A percentile compares a stretch with the other conserved stretches of the same genome.
These are phyloP conservation scores for Stegastes partitus DNA, from an alignment of 2,113 vertebrate species.

Conservation along the genomic window DNA sequence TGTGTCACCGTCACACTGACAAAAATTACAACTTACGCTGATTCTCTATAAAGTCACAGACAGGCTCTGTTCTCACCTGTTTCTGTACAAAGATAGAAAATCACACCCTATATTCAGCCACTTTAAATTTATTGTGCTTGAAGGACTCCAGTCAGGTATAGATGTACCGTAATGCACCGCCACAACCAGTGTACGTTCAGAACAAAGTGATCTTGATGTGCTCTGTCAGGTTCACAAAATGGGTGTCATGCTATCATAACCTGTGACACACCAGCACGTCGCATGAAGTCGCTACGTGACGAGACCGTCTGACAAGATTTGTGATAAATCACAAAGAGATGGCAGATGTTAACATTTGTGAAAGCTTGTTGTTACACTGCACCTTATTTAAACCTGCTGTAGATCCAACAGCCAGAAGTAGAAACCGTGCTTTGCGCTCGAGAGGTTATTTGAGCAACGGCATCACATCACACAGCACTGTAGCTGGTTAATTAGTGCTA, in stretches of 20 bases:
- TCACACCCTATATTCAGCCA: conserved; percentile 30
- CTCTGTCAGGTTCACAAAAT: conserved; percentile 55
- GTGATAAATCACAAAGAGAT: conserved; percentile 30
- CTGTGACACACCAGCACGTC: conserved; percentile 20
- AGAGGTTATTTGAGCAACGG: conserved; percentile 31
- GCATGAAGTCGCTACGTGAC: conserved; percentile 14
- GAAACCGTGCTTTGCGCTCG: conserved; percentile 20
- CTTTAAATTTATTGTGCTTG: conserved; percentile 67
- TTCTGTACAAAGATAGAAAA: conserved; percentile 34
- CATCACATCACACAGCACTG: conserved; percentile 29
- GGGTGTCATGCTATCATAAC: conserved; percentile 45
- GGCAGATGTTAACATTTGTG: conserved; percentile 6
- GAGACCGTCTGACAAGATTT: conserved; percentile 32
- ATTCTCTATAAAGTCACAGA: conserved; percentile 10
- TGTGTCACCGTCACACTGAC: conserved; percentile 13
- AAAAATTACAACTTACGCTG: neutral
- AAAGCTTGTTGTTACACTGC: conserved; percentile 14
- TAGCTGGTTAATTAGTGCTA: conserved; percentile 66
- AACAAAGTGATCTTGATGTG: conserved; percentile 68
- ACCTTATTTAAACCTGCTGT: conserved; percentile 16
- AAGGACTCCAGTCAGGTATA: conserved; percentile 66
- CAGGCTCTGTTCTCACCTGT: conserved; percentile 9
- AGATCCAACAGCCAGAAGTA: conserved; percentile 42
- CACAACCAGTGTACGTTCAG: conserved; percentile 38
- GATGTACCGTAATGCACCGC: conserved; percentile 45